Percentiles rank a stretch among this genome's conserved stretches.
These are phyloP conservation scores for Drosophila kanapiae DNA, from an alignment of 1,140 invertebrate genomes.

Conservation along the genomic window DNA sequence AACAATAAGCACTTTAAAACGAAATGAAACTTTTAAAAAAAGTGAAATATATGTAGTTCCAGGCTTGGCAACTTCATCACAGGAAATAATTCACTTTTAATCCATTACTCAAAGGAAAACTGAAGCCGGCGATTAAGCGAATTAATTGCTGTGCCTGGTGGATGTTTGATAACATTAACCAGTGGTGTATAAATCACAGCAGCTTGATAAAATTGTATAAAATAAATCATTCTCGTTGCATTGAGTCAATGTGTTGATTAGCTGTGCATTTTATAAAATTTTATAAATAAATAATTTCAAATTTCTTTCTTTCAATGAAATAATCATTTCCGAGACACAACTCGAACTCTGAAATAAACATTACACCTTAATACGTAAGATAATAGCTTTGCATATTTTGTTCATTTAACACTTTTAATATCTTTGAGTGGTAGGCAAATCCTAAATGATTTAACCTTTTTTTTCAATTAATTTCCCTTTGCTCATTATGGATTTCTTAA, in stretches of 20 bases:
- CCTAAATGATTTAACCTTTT: background rate
- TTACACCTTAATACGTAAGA: background rate
- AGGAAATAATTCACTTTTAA: slow-evolving; percentile 13
- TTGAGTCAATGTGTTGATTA: background rate
- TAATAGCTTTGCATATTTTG: too few species aligned
- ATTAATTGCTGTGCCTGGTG: slow-evolving; percentile 18
- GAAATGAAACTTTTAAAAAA: slow-evolving; percentile 47
- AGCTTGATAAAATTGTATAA: background rate
- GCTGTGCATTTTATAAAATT: background rate
- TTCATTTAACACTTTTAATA: too few species aligned
- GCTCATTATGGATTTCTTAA: background rate
- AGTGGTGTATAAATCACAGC: background rate
- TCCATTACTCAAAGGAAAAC: slow-evolving; percentile 2
- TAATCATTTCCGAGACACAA: background rate
- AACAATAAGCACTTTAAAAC: slow-evolving; percentile 30
- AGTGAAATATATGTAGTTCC: slow-evolving; percentile 33
- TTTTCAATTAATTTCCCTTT: too few species aligned
- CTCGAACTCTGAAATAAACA: background rate
- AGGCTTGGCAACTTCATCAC: slow-evolving; percentile 11
- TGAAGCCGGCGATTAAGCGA: slow-evolving; percentile 32
- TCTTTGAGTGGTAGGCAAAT: background rate
- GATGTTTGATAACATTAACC: background rate
- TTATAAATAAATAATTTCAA: background rate
- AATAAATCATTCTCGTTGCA: background rate
- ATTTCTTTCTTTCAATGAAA: background rate